These are phyloP conservation scores for Eilema caniola DNA, from an alignment of 2,888 invertebrate species.

Conservation along the genomic window DNA sequence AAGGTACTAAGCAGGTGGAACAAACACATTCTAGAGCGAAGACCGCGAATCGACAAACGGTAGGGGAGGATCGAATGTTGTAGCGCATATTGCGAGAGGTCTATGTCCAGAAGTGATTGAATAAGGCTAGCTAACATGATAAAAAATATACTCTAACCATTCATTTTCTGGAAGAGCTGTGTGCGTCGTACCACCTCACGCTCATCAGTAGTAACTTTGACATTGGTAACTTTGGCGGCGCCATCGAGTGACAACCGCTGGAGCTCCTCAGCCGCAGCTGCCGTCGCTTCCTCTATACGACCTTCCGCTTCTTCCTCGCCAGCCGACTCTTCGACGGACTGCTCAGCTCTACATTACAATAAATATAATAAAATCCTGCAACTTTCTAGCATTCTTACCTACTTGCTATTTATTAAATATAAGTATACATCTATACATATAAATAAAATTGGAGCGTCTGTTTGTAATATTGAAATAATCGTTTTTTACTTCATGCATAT, in stretches of 20 bases:
- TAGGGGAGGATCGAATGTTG: not conserved
- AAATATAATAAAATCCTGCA: not conserved
- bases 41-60: not conserved
- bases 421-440: no score
- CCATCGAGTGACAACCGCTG: conserved; percentile 89
- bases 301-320: conserved; percentile 83
- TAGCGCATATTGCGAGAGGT: no score
- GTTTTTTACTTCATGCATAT: no score
- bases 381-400: not conserved
- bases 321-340: conserved; percentile 70
- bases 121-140: not conserved
- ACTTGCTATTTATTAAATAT: no score
- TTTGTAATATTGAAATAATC: no score
- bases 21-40: not conserved
- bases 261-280: conserved; percentile 88
- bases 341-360: conserved; percentile 68
- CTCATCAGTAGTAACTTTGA: conserved; percentile 91
- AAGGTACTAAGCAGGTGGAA: not conserved
- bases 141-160: conserved; percentile 52
- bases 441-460: no score
- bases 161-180: conserved; percentile 73
- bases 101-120: no score
- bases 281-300: conserved; percentile 89
- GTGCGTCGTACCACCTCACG: conserved; percentile 88
- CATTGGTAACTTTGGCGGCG: conserved; percentile 91